A percentile compares a stretch with the other conserved stretches of the same genome.
Evolutionary conservation across 2,113 vertebrate species (phyloP).

Genomic region (Podarcis muralis): DNA sequence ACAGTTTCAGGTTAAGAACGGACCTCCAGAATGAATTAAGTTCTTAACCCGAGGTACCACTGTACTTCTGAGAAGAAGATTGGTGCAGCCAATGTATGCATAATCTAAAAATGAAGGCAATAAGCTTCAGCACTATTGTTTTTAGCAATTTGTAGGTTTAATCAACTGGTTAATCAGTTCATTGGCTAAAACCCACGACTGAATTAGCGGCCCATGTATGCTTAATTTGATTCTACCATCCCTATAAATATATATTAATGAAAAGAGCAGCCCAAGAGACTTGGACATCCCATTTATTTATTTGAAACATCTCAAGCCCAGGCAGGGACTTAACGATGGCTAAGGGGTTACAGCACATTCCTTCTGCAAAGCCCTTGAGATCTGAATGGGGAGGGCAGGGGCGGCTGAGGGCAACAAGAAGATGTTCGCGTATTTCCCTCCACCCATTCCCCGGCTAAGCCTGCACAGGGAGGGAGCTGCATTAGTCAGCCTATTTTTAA

Average conservation of each 20-base stretch:
- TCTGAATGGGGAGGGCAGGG: not conserved
- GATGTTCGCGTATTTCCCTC: not conserved
- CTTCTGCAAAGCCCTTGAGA: not conserved
- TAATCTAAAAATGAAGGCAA: too few relatives aligned
- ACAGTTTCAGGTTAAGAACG: too few relatives aligned
- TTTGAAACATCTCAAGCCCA: not conserved
- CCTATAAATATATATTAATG: too few relatives aligned
- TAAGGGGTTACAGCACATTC: not conserved
- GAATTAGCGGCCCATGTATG: not conserved
- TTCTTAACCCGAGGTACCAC: too few relatives aligned
- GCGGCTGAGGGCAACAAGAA: too few relatives aligned
- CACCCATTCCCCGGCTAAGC: not conserved
- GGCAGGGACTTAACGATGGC: not conserved
- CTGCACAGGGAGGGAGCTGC: not conserved
- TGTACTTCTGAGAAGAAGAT: too few relatives aligned
- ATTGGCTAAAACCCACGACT: not conserved
- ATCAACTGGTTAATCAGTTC: not conserved
- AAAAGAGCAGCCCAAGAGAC: not conserved
- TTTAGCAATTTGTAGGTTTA: not conserved
- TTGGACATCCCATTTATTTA: not conserved
- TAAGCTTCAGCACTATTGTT: not conserved
- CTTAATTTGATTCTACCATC: not conserved
- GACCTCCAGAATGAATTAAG: too few relatives aligned
- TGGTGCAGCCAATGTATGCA: too few relatives aligned
- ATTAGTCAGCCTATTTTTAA: not conserved